Percentiles rank a stretch among this genome's conserved stretches.
phyloP scores from a whole-genome alignment of 2,888 invertebrate genomes.

The Leucophenga maculata region DNA sequence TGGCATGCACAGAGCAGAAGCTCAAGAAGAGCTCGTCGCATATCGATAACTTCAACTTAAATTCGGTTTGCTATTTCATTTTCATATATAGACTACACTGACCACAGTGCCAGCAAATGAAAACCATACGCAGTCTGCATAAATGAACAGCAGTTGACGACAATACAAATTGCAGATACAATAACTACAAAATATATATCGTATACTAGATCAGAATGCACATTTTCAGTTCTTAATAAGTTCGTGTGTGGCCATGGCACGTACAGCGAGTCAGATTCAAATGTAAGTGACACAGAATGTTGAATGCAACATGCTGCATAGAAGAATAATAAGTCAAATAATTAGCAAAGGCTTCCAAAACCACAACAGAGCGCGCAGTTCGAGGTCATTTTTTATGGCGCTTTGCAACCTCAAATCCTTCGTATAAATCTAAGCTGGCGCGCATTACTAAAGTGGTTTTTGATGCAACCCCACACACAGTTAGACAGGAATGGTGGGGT shows the following conservation, averaged over 20 bases:
- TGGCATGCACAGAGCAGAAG: not conserved
- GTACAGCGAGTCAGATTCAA: conserved; percentile 33
- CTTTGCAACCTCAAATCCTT: conserved; percentile 50
- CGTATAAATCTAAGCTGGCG: conserved; percentile 49
- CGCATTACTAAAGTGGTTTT: conserved; percentile 48
- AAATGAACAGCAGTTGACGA: not conserved
- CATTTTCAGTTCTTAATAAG: conserved; percentile 49
- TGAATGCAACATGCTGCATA: conserved; percentile 46
- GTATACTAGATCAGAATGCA: conserved; percentile 32
- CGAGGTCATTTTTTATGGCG: conserved; percentile 2
- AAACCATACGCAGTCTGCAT: not conserved
- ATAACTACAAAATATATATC: not conserved
- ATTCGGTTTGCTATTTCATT: no score
- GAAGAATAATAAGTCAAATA: conserved; percentile 49
- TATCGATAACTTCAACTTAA: no score
- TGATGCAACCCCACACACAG: not conserved
- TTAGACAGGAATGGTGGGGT: no score
- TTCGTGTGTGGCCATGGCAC: conserved; percentile 61
- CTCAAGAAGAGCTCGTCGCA: not conserved
- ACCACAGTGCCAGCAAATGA: conserved; percentile 8
- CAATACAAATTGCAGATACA: not conserved
- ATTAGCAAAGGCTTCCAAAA: conserved; percentile 27
- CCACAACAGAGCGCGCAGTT: conserved; percentile 28
- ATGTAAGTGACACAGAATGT: no score
- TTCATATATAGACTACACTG: not conserved